phyloP scores from a whole-genome alignment of 2,113 vertebrate species.

The Oryzias celebensis region DNA sequence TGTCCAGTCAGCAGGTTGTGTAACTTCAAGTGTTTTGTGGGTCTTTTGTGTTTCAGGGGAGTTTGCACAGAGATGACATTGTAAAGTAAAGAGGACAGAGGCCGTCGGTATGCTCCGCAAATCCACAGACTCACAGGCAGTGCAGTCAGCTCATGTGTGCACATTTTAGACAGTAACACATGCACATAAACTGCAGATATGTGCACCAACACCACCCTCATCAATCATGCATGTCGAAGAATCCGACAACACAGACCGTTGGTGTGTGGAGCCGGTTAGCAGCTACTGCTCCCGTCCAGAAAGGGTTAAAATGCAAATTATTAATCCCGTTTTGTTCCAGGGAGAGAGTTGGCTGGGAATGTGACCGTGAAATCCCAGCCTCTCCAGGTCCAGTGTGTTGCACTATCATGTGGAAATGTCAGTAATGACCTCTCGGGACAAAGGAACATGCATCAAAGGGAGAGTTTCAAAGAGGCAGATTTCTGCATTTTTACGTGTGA shows the following conservation, averaged over 20 bases:
- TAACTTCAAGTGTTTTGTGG: slow-evolving; percentile 68
- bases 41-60: slow-evolving; percentile 53
- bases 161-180: slow-evolving; percentile 37
- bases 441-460: background rate
- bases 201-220: slow-evolving; percentile 28
- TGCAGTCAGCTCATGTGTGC: slow-evolving; percentile 48
- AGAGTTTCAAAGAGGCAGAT: background rate
- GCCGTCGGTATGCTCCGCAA: slow-evolving; percentile 76
- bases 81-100: slow-evolving; percentile 68
- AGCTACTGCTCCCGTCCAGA: slow-evolving; percentile 38
- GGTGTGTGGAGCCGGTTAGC: slow-evolving; percentile 37
- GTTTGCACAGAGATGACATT: slow-evolving; percentile 66
- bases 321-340: slow-evolving; percentile 66
- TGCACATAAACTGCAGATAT: slow-evolving; percentile 12
- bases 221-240: slow-evolving; percentile 53
- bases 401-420: slow-evolving; percentile 35
- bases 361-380: slow-evolving; percentile 62
- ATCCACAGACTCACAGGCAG: slow-evolving; percentile 40
- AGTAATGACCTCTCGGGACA: slow-evolving; percentile 25
- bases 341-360: slow-evolving; percentile 50
- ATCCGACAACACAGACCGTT: slow-evolving; percentile 8
- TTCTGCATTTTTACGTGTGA: slow-evolving; percentile 24
- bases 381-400: slow-evolving; percentile 45
- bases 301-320: slow-evolving; percentile 73
- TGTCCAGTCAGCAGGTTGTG: slow-evolving; percentile 74